Conservation (phyloP, 2,888 invertebrate genomes). For the Pristionchus entomophagus region DNA sequence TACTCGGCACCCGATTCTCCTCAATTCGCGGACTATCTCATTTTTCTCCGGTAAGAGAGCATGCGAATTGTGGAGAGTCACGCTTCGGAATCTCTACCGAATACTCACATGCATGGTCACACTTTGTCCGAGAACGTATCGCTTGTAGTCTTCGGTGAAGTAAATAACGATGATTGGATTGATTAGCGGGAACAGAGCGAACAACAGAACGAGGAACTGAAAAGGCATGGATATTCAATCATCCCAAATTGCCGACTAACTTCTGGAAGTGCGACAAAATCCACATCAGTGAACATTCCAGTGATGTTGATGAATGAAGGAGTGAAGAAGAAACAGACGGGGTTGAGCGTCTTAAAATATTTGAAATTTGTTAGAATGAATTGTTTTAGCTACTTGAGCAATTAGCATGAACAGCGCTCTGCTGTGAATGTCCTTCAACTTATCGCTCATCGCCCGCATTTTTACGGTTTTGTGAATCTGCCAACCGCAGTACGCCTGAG, state of each 20-base stretch:
- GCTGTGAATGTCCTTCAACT: not conserved
- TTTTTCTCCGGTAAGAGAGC: no score
- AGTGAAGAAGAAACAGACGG: not conserved
- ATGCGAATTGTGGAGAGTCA: no score
- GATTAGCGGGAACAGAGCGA: not conserved
- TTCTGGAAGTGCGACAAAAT: not conserved
- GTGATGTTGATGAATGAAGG: not conserved
- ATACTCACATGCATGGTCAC: no score
- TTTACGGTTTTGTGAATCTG: constrained; percentile 9
- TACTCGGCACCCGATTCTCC: no score
- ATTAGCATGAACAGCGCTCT: not conserved
- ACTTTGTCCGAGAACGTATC: no score
- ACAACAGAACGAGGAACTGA: not conserved
- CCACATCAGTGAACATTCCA: not conserved
- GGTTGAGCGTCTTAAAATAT: not conserved
- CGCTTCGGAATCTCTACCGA: no score
- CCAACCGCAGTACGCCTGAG: not conserved
- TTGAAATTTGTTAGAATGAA: not conserved
- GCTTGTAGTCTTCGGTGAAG: no score
- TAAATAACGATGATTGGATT: not conserved
- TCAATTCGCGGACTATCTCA: no score
- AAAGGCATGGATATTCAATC: no score
- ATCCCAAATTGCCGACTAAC: no score
- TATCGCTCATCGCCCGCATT: not conserved
- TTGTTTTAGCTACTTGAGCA: not conserved